Conservation (phyloP, 2,113 vertebrate species). For the Oncorhynchus mykiss region DNA sequence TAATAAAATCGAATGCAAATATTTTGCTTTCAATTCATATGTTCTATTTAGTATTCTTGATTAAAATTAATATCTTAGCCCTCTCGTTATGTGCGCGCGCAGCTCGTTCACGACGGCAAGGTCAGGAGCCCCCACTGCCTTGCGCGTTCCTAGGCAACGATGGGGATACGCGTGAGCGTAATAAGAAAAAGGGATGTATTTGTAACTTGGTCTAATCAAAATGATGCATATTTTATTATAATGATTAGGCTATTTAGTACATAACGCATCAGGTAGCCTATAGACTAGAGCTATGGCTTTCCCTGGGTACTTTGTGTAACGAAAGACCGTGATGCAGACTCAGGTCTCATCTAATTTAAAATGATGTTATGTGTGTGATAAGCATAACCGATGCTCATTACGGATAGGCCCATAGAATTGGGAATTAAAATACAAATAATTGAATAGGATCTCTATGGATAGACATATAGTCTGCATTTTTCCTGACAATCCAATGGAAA, state of each 20-base stretch:
- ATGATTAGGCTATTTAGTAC: neutral
- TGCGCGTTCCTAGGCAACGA: constrained; percentile 76
- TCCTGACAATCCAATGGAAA: no score
- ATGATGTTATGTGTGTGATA: no score
- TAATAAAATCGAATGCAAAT: constrained; percentile 36
- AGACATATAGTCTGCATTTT: no score
- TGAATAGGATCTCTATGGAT: no score
- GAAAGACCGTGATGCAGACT: no score
- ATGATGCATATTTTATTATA: neutral
- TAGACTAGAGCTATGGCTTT: no score
- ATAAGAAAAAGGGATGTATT: constrained; percentile 1
- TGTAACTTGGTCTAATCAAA: neutral
- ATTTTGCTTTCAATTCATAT: constrained; percentile 59
- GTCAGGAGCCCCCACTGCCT: constrained; percentile 76
- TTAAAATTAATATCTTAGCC: constrained; percentile 12
- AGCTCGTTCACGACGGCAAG: constrained; percentile 77
- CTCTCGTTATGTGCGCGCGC: constrained; percentile 60
- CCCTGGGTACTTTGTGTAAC: no score
- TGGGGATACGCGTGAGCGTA: constrained; percentile 59
- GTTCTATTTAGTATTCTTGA: constrained; percentile 35
- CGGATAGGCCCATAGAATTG: no score
- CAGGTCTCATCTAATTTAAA: no score
- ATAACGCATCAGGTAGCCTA: no score
- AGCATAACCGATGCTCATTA: no score
- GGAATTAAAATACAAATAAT: no score